A percentile compares a stretch with the other conserved stretches of the same genome.
phyloP scores from a whole-genome alignment of 2,113 vertebrate species.

The Bathybates hornii region DNA sequence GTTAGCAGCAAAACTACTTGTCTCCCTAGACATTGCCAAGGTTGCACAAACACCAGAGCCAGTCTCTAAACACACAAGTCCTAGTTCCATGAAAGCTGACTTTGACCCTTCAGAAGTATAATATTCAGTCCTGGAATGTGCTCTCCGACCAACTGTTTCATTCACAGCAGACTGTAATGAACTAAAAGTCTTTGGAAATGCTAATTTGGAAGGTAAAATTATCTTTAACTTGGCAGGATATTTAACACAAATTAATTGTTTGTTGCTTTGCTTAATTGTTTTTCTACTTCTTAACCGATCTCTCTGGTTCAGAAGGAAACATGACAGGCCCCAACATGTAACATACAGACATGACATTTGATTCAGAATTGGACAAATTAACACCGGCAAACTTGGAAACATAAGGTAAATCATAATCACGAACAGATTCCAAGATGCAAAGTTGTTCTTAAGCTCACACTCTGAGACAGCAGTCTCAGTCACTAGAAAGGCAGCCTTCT shows the following conservation, averaged over 20 bases:
- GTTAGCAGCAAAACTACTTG: not conserved
- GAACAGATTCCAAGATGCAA: not conserved
- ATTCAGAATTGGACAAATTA: not conserved
- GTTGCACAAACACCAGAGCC: not conserved
- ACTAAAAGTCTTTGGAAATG: not conserved
- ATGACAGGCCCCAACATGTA: not conserved
- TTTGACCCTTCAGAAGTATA: not conserved
- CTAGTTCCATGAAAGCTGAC: not conserved
- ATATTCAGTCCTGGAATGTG: not conserved
- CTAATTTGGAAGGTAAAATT: not conserved
- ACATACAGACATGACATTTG: not conserved
- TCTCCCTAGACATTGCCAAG: not conserved
- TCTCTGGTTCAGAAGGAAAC: not conserved
- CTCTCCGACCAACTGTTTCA: not conserved
- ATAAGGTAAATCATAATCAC: not conserved
- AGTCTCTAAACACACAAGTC: not conserved
- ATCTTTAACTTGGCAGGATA: not conserved
- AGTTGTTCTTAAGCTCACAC: not conserved
- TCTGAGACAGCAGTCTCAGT: not conserved
- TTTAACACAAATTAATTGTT: not conserved
- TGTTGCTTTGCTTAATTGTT: not conserved
- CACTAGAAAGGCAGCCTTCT: not conserved
- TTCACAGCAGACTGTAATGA: not conserved
- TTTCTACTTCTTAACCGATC: not conserved
- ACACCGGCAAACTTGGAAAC: not conserved